phyloP scores from a whole-genome alignment of 2,113 vertebrate genomes.

The human (Homo sapiens) region GRCh38 chr6:136742501-136743000 shows the following conservation, averaged over 20 bases:
- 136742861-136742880: not conserved
- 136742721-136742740: not conserved
- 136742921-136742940: too few species aligned
- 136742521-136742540: not conserved
- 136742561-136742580: not conserved
- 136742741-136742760: not conserved
- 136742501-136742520: not conserved
- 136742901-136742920: not conserved
- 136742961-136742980: too few species aligned
- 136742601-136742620: not conserved
- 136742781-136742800: not conserved
- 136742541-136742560: not conserved
- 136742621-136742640: not conserved
- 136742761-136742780: not conserved
- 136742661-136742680: not conserved
- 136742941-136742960: too few species aligned
- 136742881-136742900: not conserved
- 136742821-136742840: not conserved
- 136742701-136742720: not conserved
- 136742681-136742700: not conserved
- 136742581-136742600: not conserved
- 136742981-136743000: too few species aligned
- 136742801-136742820: not conserved
- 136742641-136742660: not conserved
- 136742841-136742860: not conserved